Base-by-base conservation (phyloP, 2,888 invertebrate genomes). In the Tipula unca region DNA sequence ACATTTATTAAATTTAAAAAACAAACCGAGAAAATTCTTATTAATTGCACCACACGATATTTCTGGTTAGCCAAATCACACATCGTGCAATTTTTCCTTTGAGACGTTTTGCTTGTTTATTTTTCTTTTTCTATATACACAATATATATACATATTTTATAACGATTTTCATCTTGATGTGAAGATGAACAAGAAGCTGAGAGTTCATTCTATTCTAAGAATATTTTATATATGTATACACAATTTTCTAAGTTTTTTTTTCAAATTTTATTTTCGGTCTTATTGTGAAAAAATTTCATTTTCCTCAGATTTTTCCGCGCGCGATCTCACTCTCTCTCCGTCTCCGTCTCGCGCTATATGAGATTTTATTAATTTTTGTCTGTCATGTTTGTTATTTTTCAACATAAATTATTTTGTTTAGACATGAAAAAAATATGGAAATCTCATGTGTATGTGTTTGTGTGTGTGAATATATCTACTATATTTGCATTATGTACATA, bases 151-250 rank as follows among this genome's bases (percentile, higher is more conserved):
- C 5, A n/a, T 48, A 13, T 69, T 25, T 69, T 69, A 69, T 20
- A 25, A 48, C 25, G 69, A 69, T 69, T 69, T 69, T 13, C 69
- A 69, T 69, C 69, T 69, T 69, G 69, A 69, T 69, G 25, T 69
- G 69, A 69, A 69, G 69, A 69, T 69, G 69, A 69, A 25, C 25
- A 69, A 69, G 25, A 20, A 69, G 69, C 25, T 25, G 48, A 10
- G 48, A 69, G 69, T 69, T 69, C 69, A 69, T 69, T 69, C 69
- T 69, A 69, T 69, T 69, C 69, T 69, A 69, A 69, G 69, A 69
- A 25, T 69, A 69, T 69, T 48, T 17, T 48, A 48, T 48, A 48
- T 5, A 17, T 48, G 48, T 48, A 48, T 48, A 48, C 17, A 17
- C 6, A 39, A 39, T 39, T 48, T 48, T 48, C n/a, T 25, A 25